phyloP scores from a whole-genome alignment of 2,113 vertebrate species.

The Tragulus kanchil region DNA sequence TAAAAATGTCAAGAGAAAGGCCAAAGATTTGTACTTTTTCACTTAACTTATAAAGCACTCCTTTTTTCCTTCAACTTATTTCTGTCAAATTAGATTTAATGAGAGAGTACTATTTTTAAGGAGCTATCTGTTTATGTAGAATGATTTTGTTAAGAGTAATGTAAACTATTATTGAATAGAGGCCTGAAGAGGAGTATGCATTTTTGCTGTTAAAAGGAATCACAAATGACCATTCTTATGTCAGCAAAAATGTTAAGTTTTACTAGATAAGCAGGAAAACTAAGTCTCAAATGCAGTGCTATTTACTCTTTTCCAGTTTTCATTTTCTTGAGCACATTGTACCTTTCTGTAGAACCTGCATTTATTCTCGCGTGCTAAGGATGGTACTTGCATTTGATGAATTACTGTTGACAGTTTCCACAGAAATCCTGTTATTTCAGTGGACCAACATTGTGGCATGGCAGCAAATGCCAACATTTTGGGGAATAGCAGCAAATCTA shows the following conservation, averaged over 20 bases:
- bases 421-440: slow-evolving; percentile 83
- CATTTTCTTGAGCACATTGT: slow-evolving; percentile 52
- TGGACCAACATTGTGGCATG: slow-evolving; percentile 90
- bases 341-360: slow-evolving; percentile 62
- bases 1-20: slow-evolving; percentile 89
- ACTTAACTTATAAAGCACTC: slow-evolving; percentile 88
- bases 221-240: slow-evolving; percentile 59
- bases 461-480: slow-evolving; percentile 82
- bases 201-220: slow-evolving; percentile 76
- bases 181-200: slow-evolving; percentile 72
- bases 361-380: slow-evolving; percentile 60
- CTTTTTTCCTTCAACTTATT: slow-evolving; percentile 88
- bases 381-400: slow-evolving; percentile 60
- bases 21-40: slow-evolving; percentile 90
- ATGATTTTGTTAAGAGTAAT: slow-evolving; percentile 78
- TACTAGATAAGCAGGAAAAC: slow-evolving; percentile 66
- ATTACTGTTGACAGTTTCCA: slow-evolving; percentile 72
- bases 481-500: slow-evolving; percentile 87
- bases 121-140: slow-evolving; percentile 83
- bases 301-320: slow-evolving; percentile 67
- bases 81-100: slow-evolving; percentile 86
- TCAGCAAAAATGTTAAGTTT: slow-evolving; percentile 69
- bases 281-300: slow-evolving; percentile 72
- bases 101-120: slow-evolving; percentile 83
- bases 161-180: slow-evolving; percentile 75